Evolutionary conservation across 2,113 vertebrate genomes (phyloP), one percentile per base, ranked within the genome.

Genomic region (Rhagologus leucostigma): DNA sequence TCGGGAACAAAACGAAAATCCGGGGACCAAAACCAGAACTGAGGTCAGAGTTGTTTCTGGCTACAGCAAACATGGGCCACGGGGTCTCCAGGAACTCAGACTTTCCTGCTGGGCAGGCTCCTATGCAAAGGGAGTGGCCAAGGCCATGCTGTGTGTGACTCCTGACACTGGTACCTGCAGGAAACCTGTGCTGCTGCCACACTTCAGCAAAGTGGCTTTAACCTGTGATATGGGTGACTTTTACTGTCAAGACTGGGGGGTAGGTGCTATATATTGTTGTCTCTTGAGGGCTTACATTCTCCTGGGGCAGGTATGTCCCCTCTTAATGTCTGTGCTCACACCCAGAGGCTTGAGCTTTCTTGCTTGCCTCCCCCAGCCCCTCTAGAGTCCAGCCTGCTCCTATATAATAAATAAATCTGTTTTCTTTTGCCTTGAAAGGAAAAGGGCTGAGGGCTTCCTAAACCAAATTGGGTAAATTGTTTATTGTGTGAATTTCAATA

Each of bases 401-500:
- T 89, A 68, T 84, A 78, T 64, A 81, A 84, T 71, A 92, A 94
- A 87, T 94, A 85, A 85, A 78, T 84, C 56, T 84, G 6, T 81
- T 93, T 94, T 93, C 86, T 86, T 90, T 88, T 76, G 47, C 90
- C n/a, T 75, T 29, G 33, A 75, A 94, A 96, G 93, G 96, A 96
- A 96, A 94, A 96, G 94, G 92, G 84, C 88, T 89, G 83, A 96
- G 80, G 73, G 79, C 60, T 94, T 96, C 96, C 95, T 95, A 96
- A 90, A 94, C 53, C 65, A 33, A 89, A 96, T 84, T 71, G 88
- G 88, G 73, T 95, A 98, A 96, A 94, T 91, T 77, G 94, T 95
- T 98, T 97, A 97, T 97, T 97, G 96, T 96, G 96, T 23, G 55
- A 91, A 93, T 97, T 97, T 97, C 96, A 97, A 96, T 96, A 67